Evolutionary conservation across 2,113 vertebrate species (phyloP).

Genomic region (Merops nubicus): DNA sequence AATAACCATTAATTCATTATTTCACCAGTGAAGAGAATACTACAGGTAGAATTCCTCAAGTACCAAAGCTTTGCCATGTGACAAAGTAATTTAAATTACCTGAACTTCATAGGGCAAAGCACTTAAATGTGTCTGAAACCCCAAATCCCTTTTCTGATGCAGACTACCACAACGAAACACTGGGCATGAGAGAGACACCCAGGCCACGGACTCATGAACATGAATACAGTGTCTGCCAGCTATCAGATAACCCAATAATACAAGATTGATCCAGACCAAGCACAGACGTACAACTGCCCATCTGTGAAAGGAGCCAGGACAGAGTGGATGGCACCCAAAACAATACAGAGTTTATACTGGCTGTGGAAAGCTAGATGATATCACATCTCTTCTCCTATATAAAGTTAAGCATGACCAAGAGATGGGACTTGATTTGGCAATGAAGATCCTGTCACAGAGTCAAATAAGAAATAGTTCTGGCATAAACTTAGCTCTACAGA

Average conservation of each 20-base stretch:
- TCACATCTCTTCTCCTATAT: not conserved
- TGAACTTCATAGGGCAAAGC: not conserved
- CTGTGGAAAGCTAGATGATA: not conserved
- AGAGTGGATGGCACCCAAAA: not conserved
- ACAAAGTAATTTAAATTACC: not conserved
- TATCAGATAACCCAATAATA: not conserved
- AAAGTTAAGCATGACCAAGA: not conserved
- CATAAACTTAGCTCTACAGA: not conserved
- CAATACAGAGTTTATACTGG: not conserved
- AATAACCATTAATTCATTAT: not conserved
- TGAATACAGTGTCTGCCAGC: not conserved
- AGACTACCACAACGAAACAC: not conserved
- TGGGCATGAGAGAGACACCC: not conserved
- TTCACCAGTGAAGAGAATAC: not conserved
- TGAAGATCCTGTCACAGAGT: not conserved
- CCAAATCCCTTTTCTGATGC: not conserved
- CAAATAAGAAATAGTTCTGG: not conserved
- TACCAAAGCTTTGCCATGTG: not conserved
- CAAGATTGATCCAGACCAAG: not conserved
- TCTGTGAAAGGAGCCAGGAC: not conserved
- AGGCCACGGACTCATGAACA: not conserved
- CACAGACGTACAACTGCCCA: not conserved
- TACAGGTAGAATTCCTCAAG: not conserved
- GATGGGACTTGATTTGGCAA: not conserved
- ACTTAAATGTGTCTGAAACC: not conserved